Base-by-base conservation (phyloP, 2,113 vertebrate genomes). In the Lampris incognitus region DNA sequence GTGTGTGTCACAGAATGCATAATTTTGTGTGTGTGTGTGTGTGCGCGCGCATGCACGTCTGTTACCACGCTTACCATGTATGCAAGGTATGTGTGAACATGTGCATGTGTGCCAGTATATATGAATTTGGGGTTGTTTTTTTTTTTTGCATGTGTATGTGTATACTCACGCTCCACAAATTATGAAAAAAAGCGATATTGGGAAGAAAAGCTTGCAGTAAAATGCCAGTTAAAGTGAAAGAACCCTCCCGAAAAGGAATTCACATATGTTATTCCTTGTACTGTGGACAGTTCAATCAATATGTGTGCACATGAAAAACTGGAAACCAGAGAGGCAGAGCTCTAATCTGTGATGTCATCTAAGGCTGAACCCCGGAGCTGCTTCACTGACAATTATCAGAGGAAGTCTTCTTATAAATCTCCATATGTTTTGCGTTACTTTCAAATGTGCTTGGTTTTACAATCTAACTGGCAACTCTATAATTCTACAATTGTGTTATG, bases 261-360 rank as follows among this genome's bases (percentile, higher is more conserved):
- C 82, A 82, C 76, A 81, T 66, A 70, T 79, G 89, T 85, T 89
- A 76, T 78, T 86, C 82, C 74, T 76, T 72, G 83, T 84, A 77
- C 78, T 41, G 80, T 73, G 10, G 76, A 87, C 86, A 85, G 85
- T 69, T 81, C 67, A 91, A 90, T 91, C 86, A 91, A 92, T 92
- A 89, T 70, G 66, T 77, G 83, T 54, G 36, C 49, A 13, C 79
- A 88, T 89, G 84, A 90, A 89, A 90, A 89, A 91, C 80, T 84
- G 66, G 74, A 82, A 82, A 55, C 60, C 76, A 54, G 57, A 66
- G 79, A 74, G 79, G 61, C 72, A 58, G 55, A 74, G 58, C 71
- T 66, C 64, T 66, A 56, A 56, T 76, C 44, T 85, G 88, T 91
- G 91, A 91, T 85, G 89, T 89, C 85, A 91, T 88, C 62, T 82